These are phyloP conservation scores for Oikopleura dioica DNA, from an alignment of 23 tunicate genomes.

Conservation along the genomic window DNA sequence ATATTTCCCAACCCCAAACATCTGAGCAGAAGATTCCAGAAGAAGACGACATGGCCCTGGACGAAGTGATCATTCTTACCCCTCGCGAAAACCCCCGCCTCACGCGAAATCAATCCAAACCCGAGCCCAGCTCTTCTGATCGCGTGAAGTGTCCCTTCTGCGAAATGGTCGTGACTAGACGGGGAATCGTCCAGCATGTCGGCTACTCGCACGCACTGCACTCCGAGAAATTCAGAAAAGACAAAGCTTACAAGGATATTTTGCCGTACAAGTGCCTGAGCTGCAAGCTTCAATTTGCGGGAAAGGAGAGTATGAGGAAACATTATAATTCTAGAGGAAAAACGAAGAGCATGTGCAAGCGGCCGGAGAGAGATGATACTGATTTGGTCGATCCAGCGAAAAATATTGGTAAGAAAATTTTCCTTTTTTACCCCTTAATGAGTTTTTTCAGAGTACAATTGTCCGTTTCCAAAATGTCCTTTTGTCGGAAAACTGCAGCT, in stretches of 20 bases:
- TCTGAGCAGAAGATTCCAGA: background rate
- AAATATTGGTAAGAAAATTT: no score
- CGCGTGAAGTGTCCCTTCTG: background rate
- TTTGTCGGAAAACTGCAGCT: constrained; percentile 1
- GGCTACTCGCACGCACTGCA: background rate
- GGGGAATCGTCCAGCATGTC: constrained; percentile 6
- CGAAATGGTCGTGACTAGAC: background rate
- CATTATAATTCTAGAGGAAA: no score
- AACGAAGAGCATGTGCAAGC: no score
- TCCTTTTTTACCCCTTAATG: no score
- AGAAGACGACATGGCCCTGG: background rate
- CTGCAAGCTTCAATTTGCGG: background rate
- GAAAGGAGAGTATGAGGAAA: background rate
- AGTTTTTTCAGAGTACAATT: no score
- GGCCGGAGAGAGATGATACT: no score
- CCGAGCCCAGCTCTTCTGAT: background rate
- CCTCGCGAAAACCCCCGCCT: background rate
- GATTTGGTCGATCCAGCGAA: no score
- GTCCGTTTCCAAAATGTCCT: no score
- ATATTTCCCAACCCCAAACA: no score
- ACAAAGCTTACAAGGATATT: background rate
- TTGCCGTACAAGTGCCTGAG: background rate
- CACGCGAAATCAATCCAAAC: background rate
- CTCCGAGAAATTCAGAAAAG: background rate
- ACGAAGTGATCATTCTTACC: background rate